Base-by-base conservation (phyloP, 2,888 invertebrate genomes). In the Drosophila ustulata region DNA sequence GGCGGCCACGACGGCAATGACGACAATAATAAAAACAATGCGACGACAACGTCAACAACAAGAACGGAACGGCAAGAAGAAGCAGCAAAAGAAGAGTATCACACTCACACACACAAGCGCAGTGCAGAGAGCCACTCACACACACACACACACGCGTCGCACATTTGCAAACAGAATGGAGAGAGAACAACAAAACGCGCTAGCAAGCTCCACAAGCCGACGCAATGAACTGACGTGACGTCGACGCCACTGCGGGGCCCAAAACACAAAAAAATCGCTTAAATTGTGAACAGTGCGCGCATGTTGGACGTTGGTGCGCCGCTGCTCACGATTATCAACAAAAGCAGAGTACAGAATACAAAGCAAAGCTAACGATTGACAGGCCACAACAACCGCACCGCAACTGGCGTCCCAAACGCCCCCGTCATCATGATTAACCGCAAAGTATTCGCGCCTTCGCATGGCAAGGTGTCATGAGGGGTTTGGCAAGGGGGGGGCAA, bases 211-310 rank as follows among this genome's bases (percentile, higher is more conserved):
- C 65, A 71, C 87, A 84, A 82, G 76, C 72, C 83, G 74, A 84
- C 86, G 82, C 81, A 80, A 74, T 74, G 78, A 82, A 88, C 79
- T 88, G 88, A 87, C 66, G 84, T 71, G 78, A 73, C 82, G 80
- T 75, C 80, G 80, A 66, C 68, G 73, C 61, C 57, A 61, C 25
- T 53, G 65, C 66, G 67, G 74, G 77, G 74, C 71, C 86, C 83
- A 76, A 74, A 80, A 37, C 3, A 37, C 11, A 37, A 37, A n/a
- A n/a, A n/a, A 34, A n/a, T 11, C 34, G 11, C 62, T 67, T 47
- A 61, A 68, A 77, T 66, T 68, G 68, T 61, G 72, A 72, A 68
- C 61, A 72, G 32, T 58, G 63, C 43, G 73, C 64, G 39, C 66
- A 34, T 18, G 18, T 18, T 18, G 18, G 18, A 43, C 61, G 57